phyloP scores from a whole-genome alignment of 2,113 vertebrate genomes.

The Leptobrachium leishanense region DNA sequence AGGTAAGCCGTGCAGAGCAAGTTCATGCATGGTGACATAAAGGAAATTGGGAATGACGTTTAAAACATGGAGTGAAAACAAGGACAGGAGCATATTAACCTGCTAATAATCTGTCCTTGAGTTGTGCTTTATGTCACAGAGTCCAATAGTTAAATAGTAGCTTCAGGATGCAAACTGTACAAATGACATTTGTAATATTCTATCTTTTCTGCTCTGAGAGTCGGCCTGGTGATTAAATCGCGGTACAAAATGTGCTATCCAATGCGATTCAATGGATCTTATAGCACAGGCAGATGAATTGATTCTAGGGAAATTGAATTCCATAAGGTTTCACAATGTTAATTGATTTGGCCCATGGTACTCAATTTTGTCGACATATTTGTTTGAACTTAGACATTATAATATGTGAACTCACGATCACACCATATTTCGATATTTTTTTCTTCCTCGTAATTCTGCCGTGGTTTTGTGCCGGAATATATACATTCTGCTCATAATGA shows the following conservation, averaged over 20 bases:
- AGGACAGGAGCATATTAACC: too few relatives aligned
- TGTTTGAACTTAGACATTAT: neutral
- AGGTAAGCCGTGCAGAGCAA: too few relatives aligned
- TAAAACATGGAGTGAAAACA: too few relatives aligned
- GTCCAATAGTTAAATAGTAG: too few relatives aligned
- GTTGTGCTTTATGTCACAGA: too few relatives aligned
- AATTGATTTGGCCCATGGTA: neutral
- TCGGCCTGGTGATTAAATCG: neutral
- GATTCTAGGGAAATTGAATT: neutral
- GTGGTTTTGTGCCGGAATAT: too few relatives aligned
- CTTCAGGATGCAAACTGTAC: too few relatives aligned
- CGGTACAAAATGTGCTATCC: neutral
- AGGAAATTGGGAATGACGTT: too few relatives aligned
- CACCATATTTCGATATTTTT: neutral
- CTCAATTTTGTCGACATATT: neutral
- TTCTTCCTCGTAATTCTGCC: too few relatives aligned
- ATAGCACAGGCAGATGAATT: neutral
- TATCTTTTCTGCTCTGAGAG: neutral
- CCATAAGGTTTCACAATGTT: neutral
- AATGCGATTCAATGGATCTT: neutral
- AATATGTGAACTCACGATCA: neutral
- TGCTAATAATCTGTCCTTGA: too few relatives aligned
- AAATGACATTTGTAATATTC: neutral
- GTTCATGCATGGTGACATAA: too few relatives aligned
- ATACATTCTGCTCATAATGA: too few relatives aligned